Base-by-base conservation (phyloP, 1,140 invertebrate species). In the Eriocheir sinensis region DNA sequence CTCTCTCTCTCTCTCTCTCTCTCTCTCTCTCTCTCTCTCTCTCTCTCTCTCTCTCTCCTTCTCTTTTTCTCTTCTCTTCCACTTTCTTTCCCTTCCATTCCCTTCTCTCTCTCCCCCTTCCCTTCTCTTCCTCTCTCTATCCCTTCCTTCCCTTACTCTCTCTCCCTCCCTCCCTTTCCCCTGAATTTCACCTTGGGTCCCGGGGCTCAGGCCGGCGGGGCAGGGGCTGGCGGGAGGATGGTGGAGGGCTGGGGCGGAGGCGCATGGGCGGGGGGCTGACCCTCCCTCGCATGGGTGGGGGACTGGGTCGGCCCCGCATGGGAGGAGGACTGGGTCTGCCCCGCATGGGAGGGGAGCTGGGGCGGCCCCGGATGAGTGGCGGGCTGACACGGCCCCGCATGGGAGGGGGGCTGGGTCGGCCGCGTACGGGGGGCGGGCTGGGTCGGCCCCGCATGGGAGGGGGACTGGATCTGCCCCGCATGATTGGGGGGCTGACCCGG, bases 141-240 rank as follows among this genome's bases (percentile, higher is more conserved):
- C 80, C 27, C 4, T 81, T 21, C 27, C 34, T 27, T 81, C n/a
- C 27, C 34, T 81, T 27, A 6, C 34, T 30, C n/a, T 30, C 80
- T 36, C 80, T 81, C n/a, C 27, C 80, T 81, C 80, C 27, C 27
- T 81, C 80, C 8, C 15, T 15, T 48, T 48, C 44, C 44, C 15
- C 44, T 53, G 12, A 9, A 53, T 27, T 15, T 90, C 30, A 89
- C 92, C 92, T 93, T 21, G 92, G 92, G 83, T 93, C 92, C 44
- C 92, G 32, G 3, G 92, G 44, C 34, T 93, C 92, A 41, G 92
- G 92, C 88, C 92, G 88, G 3, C 92, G 44, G 36, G 92, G 83
- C 88, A 85, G 30, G 9, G 86, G 86, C 40, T 41, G 86, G 40
- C 86, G 86, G 34, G 86, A 44, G 36, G 86, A 32, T 4, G 86